These are phyloP conservation scores for Shargacucullia verbasci DNA, from an alignment of 2,888 invertebrate species.

Conservation along the genomic window DNA sequence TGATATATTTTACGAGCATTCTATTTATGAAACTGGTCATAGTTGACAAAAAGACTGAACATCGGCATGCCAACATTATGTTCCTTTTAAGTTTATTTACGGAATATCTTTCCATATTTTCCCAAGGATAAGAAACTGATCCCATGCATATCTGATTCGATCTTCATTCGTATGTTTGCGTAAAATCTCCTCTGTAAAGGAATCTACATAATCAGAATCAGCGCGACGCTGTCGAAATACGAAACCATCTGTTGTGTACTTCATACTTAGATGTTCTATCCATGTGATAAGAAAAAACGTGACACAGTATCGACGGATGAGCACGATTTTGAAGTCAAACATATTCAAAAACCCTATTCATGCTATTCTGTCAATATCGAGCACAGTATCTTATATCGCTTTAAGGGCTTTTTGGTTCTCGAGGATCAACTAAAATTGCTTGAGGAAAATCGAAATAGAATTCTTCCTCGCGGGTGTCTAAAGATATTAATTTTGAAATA, in stretches of 20 bases:
- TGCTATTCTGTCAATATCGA: slow-evolving; percentile 32
- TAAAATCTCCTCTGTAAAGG: slow-evolving; percentile 78
- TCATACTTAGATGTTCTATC: slow-evolving; percentile 54
- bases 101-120: slow-evolving; percentile 75
- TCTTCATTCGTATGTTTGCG: slow-evolving; percentile 83
- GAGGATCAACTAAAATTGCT: slow-evolving; percentile 41
- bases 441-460: slow-evolving; percentile 53
- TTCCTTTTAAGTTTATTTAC: slow-evolving; percentile 75
- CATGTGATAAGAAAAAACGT: slow-evolving; percentile 45
- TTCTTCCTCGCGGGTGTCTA: slow-evolving; percentile 49
- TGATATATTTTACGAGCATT: slow-evolving; percentile 45
- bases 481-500: slow-evolving; percentile 66
- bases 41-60: slow-evolving; percentile 52
- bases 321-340: slow-evolving; percentile 22
- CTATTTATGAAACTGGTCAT: slow-evolving; percentile 46
- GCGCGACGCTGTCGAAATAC: slow-evolving; percentile 78
- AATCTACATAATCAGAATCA: slow-evolving; percentile 85
- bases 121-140: slow-evolving; percentile 79
- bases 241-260: slow-evolving; percentile 68
- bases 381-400: slow-evolving; percentile 29
- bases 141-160: slow-evolving; percentile 85
- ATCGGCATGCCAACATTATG: slow-evolving; percentile 57
- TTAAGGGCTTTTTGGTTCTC: slow-evolving; percentile 39
- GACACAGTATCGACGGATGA: slow-evolving; percentile 33
- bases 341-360: slow-evolving; percentile 31